Base-by-base conservation (phyloP, 1,140 invertebrate species). In the Halictus rubicundus region DNA sequence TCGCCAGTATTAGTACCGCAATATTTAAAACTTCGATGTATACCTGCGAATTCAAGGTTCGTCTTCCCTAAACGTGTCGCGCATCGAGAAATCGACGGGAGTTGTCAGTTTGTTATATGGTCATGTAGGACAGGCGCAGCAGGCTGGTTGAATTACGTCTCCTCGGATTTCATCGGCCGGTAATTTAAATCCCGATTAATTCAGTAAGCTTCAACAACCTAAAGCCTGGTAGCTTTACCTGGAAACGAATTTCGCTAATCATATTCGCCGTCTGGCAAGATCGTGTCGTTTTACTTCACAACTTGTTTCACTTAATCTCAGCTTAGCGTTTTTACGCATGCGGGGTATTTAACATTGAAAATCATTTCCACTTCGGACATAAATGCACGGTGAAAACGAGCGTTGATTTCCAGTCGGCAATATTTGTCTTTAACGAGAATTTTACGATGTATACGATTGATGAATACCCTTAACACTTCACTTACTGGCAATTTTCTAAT, bases 161-260 rank as follows among this genome's bases (percentile, higher is more conserved):
- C 32, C 72, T 87, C 82, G 69, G 68, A 79, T 87, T 87, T 84
- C 84, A 81, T 86, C 70, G 77, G 61, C 75, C 23, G 54, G 84
- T 86, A 86, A 87, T 83, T 81, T 66, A 85, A 84, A 80, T 78
- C 72, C 72, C 61, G 85, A 86, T 86, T 81, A 87, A 81, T 79
- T 72, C 69, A 39, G 65, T 63, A 54, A 75, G 66, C 72, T 80
- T 74, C 77, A 65, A 27, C 63, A 64, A 64, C 60, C 59, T 46
- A 8, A 68, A 68, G 32, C 52, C 69, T 61, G 59, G 54, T 70
- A 69, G 71, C 59, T 80, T 80, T 54, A 21, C 46, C 46, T 61
- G 57, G 64, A 74, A 74, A 61, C 80, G 63, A 64, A 68, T 71
- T 46, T 46, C 69, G 69, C 68, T 69, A 69, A 69, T 69, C 68